A percentile compares a stretch with the other conserved stretches of the same genome.
Evolutionary conservation across 2,888 invertebrate genomes (phyloP).

Genomic region (Clistopyga incitator): DNA sequence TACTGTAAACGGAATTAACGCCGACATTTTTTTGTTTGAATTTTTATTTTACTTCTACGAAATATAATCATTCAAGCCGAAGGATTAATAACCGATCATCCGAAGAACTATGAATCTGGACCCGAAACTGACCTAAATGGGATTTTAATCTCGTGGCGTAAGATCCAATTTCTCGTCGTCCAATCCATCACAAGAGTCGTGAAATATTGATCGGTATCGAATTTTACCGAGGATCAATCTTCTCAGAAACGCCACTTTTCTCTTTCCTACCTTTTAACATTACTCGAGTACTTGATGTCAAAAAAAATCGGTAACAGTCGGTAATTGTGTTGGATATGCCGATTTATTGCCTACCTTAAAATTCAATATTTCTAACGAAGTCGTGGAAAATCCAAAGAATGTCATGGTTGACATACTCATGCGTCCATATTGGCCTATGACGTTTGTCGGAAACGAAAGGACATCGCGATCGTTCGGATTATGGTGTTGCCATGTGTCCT

Average conservation of each 20-base stretch:
- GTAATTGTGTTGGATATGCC: neutral
- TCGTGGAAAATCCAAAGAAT: neutral
- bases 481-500: constrained; percentile 39
- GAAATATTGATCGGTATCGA: constrained; percentile 5
- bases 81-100: too few relatives aligned
- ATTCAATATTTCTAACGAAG: neutral
- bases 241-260: neutral
- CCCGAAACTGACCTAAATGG: neutral
- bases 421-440: constrained; percentile 23
- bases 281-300: neutral
- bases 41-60: too few relatives aligned
- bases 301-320: neutral
- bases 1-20: neutral
- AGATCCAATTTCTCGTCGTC: constrained; percentile 5
- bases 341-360: neutral
- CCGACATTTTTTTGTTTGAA: too few relatives aligned
- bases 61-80: too few relatives aligned
- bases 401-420: neutral
- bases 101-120: too few relatives aligned
- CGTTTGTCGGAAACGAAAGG: constrained; percentile 19
- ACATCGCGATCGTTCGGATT: constrained; percentile 28
- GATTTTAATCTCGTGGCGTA: neutral
- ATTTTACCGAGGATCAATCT: neutral
- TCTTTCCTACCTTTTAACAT: neutral
- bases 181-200: neutral